A percentile compares a stretch with the other conserved stretches of the same genome.
Conservation (phyloP, 1,140 invertebrate genomes). For the Gyrodactylus salaris region DNA sequence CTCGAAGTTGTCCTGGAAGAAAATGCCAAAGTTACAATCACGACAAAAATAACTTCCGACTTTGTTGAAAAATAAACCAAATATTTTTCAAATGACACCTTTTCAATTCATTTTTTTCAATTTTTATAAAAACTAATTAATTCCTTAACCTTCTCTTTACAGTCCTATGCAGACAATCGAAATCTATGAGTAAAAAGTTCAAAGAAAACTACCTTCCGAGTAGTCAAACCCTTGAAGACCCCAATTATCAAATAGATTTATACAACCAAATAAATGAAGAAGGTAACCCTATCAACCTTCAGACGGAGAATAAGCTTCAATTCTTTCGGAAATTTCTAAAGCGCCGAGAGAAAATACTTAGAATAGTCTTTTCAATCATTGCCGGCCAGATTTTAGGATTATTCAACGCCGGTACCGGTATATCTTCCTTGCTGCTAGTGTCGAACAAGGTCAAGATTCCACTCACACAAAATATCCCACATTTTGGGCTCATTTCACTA, state of each 20-base stretch:
- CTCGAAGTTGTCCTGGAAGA: no score
- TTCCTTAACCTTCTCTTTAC: no score
- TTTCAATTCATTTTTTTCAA: no score
- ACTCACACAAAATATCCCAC: neutral
- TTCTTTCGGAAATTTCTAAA: neutral
- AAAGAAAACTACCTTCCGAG: neutral
- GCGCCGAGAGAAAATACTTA: neutral
- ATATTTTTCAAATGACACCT: no score
- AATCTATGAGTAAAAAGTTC: no score
- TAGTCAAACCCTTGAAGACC: neutral
- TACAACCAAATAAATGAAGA: neutral
- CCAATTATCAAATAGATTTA: neutral
- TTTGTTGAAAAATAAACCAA: no score
- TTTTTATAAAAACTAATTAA: no score
- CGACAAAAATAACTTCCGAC: no score
- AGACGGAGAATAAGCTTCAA: neutral
- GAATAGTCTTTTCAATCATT: neutral
- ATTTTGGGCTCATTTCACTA: neutral
- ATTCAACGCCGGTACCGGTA: neutral
- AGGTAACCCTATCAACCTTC: neutral
- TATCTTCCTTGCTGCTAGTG: neutral
- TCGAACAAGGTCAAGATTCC: neutral
- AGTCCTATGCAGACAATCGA: no score
- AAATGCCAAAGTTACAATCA: no score
- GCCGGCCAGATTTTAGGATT: neutral